These are phyloP conservation scores for Scophthalmus maximus DNA, from an alignment of 2,113 vertebrate species.

Conservation along the genomic window DNA sequence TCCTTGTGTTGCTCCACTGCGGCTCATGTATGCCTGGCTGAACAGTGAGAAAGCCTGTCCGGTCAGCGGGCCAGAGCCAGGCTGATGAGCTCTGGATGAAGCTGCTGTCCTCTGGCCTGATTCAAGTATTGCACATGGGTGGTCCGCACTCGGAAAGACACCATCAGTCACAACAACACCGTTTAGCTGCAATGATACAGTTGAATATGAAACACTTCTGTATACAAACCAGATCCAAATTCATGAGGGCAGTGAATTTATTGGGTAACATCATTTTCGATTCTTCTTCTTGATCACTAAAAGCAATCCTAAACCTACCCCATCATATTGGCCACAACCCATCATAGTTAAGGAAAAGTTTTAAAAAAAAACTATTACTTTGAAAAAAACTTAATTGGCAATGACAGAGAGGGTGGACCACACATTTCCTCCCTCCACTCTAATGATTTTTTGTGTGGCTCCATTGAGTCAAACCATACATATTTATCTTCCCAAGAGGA, in stretches of 20 bases:
- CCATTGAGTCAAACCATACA: conserved; percentile 5
- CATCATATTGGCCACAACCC: too few relatives aligned
- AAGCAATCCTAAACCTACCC: too few relatives aligned
- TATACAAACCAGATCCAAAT: conserved; percentile 13
- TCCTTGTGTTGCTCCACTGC: conserved; percentile 20
- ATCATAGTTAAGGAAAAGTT: too few relatives aligned
- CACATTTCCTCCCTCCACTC: background rate
- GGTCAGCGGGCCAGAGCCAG: conserved; percentile 44
- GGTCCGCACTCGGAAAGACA: conserved; percentile 37
- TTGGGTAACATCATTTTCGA: too few relatives aligned
- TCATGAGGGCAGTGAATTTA: too few relatives aligned
- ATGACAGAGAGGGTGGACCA: background rate
- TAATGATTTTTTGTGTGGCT: conserved; percentile 35
- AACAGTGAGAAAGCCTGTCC: conserved; percentile 73
- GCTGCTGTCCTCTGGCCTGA: conserved; percentile 50
- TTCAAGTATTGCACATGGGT: conserved; percentile 52
- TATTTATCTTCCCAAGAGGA: conserved; percentile 6
- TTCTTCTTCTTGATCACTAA: too few relatives aligned
- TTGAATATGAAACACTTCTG: background rate
- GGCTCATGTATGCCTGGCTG: conserved; percentile 64
- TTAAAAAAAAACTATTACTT: background rate
- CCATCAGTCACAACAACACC: conserved; percentile 1
- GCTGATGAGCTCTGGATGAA: conserved; percentile 62
- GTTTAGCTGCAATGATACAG: background rate
- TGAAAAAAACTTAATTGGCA: background rate